These are phyloP conservation scores for Procambarus virginalis DNA, from an alignment of 1,140 invertebrate genomes.

Conservation along the genomic window DNA sequence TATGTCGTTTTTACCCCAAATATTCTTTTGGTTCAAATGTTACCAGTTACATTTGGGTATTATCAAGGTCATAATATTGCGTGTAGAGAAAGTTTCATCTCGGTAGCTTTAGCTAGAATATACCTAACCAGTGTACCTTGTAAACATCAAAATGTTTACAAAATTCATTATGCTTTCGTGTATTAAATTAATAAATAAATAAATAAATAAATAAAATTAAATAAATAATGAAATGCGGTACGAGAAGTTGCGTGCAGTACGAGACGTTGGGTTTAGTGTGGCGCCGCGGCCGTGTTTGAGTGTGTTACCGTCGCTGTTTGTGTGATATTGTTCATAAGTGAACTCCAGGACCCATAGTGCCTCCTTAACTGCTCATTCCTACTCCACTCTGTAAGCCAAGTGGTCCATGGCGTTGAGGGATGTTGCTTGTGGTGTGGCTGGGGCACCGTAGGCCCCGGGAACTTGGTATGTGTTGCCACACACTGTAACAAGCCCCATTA, in stretches of 20 bases:
- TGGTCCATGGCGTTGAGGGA: not conserved
- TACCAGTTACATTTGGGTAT: not conserved
- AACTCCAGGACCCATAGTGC: not conserved
- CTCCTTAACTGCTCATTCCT: not conserved
- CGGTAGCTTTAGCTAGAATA: no score
- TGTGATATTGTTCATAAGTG: conserved; percentile 11
- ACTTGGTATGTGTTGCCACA: no score
- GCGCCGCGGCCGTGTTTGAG: not conserved
- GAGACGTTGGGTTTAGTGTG: not conserved
- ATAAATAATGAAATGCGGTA: not conserved
- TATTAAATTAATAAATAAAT: no score
- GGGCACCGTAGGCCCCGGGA: not conserved
- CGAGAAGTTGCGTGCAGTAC: not conserved
- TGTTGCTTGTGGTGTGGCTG: not conserved
- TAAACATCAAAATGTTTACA: no score
- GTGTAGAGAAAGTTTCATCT: no score
- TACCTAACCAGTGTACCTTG: no score
- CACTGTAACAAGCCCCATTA: no score
- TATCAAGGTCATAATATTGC: not conserved
- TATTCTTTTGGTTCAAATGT: no score
- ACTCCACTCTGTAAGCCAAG: not conserved
- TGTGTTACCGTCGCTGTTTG: not conserved
- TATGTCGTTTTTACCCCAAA: no score
- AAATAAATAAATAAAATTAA: no score
- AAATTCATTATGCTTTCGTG: no score